phyloP scores from a whole-genome alignment of 2,888 invertebrate genomes.

The Dasypolia templi region DNA sequence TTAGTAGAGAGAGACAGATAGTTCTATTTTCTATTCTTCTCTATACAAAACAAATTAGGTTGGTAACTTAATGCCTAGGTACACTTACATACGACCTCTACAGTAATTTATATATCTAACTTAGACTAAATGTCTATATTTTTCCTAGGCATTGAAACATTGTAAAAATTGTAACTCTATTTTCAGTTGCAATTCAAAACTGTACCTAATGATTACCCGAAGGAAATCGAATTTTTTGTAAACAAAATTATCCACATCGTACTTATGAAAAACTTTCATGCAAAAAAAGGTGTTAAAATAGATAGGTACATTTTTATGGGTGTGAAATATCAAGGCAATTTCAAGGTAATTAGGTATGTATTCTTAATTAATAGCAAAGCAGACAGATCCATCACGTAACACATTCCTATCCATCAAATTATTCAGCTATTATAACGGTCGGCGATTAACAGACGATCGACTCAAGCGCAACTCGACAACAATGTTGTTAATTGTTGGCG shows the following conservation, averaged over 20 bases:
- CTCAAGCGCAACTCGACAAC: slow-evolving; percentile 67
- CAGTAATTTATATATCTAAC: neutral
- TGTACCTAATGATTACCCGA: neutral
- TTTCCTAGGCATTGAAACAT: neutral
- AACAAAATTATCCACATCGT: neutral
- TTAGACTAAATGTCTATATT: neutral
- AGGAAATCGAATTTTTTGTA: neutral
- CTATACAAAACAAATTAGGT: too few relatives aligned
- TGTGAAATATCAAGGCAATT: neutral
- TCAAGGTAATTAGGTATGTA: slow-evolving; percentile 6
- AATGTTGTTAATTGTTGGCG: slow-evolving; percentile 77
- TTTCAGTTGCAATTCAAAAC: neutral
- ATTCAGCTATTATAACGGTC: slow-evolving; percentile 57
- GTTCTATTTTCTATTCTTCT: too few relatives aligned
- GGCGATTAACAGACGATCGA: slow-evolving; percentile 54
- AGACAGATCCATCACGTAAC: slow-evolving; percentile 45
- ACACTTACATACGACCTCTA: neutral
- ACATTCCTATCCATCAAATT: slow-evolving; percentile 48
- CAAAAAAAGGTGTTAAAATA: neutral
- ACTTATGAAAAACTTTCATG: neutral
- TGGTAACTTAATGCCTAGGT: too few relatives aligned
- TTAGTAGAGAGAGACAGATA: too few relatives aligned
- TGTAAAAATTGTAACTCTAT: too few relatives aligned
- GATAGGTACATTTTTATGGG: neutral
- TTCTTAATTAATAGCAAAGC: slow-evolving; percentile 24